Base-by-base conservation (phyloP, 2,888 invertebrate genomes). In the Amiota communis region DNA sequence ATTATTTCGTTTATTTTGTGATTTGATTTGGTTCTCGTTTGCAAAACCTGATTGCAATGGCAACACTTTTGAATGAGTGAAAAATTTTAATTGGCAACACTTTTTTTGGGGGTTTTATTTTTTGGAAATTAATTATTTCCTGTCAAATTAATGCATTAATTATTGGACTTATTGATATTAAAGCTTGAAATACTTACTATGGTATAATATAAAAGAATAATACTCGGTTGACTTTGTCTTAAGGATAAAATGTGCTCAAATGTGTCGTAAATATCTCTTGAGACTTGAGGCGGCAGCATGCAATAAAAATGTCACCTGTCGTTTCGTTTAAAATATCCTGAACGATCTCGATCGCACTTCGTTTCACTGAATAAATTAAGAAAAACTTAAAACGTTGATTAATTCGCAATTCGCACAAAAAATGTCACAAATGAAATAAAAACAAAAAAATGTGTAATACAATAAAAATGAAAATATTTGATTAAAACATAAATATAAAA, bases 51-150 rank as follows among this genome's bases (percentile, higher is more conserved):
- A n/a, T 51, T 20, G 59, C 71, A 63, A 51, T 49, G 36, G 15
- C 56, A 65, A n/a, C 36, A 36, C 36, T 36, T 36, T 56, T 72
- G 56, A 82, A 85, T 85, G 83, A 83, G 81, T 82, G 83, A 83
- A 85, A 79, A 82, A 83, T 83, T 83, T 83, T 83, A 85, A 83
- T 83, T 83, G 83, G 73, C 56, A 59, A 46, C 49, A 65, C n/a
- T 51, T 46, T 68, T 53, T 51, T 13, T 49, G 51, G 20, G 36
- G 9, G 20, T 2, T 51, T 48, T 61, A 36, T 36, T 61, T 53
- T 74, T 71, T 48, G 59, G 78, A 80, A 81, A 85, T 84, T 84
- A 83, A 84, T 85, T 84, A 83, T 85, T 84, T 82, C 84, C 83
- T 84, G 85, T 79, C 85, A 83, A 82, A 84, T 83, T 82, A 84